Conservation (phyloP, 2,113 vertebrate species). For the Carassius carassius region DNA sequence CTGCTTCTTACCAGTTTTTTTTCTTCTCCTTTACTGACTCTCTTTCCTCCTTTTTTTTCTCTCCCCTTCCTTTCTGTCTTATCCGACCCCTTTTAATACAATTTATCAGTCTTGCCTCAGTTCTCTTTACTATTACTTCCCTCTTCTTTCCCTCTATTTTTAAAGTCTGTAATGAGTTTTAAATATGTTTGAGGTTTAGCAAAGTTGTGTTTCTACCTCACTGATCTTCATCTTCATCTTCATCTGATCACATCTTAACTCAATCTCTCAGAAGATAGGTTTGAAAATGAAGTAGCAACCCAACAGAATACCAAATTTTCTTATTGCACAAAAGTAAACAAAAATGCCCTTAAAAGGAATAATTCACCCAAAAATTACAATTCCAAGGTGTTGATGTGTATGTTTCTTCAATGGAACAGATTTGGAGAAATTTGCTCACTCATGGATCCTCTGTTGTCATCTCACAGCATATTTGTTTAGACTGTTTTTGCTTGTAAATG, state of each 20-base stretch:
- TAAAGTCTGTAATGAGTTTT: not conserved
- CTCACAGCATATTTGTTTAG: not conserved
- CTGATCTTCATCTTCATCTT: not conserved
- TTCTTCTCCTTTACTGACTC: slow-evolving; percentile 48
- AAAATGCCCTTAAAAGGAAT: not conserved
- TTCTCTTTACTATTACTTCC: slow-evolving; percentile 19
- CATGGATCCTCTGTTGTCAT: too few relatives aligned
- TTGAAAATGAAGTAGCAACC: not conserved
- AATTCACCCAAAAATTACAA: too few relatives aligned
- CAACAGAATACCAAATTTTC: not conserved
- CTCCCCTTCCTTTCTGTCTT: slow-evolving; percentile 22
- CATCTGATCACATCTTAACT: not conserved
- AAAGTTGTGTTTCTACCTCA: not conserved
- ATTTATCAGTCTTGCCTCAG: not conserved
- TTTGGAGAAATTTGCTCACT: not conserved
- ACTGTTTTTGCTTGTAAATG: not conserved
- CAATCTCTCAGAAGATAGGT: not conserved
- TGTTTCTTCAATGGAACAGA: not conserved
- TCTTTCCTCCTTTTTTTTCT: slow-evolving; percentile 36
- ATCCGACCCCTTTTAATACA: not conserved
- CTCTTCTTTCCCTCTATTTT: slow-evolving; percentile 5
- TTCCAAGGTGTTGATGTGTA: not conserved
- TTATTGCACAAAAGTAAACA: not conserved
- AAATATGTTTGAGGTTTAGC: not conserved
- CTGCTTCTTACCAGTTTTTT: slow-evolving; percentile 22